A percentile compares a stretch with the other conserved stretches of the same genome.
These are phyloP conservation scores for Chaenodraco wilsoni DNA, from an alignment of 2,797 vertebrate species.

Conservation along the genomic window DNA sequence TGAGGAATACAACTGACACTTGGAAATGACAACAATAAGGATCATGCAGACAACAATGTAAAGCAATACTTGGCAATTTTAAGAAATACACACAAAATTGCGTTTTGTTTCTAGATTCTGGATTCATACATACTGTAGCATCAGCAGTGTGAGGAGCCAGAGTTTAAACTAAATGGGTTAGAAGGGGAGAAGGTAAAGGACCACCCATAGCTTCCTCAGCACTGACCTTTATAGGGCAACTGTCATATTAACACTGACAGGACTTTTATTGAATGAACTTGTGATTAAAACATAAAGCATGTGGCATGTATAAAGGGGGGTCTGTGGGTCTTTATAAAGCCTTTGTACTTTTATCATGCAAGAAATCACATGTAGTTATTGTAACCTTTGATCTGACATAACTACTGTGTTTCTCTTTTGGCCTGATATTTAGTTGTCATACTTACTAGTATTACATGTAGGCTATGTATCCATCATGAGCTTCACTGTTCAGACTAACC, in stretches of 20 bases:
- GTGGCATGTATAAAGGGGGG: constrained; percentile 15
- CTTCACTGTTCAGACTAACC: not conserved
- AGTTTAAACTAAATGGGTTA: constrained; percentile 8
- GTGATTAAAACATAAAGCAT: constrained; percentile 35
- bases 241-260: constrained; percentile 48
- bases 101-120: not conserved
- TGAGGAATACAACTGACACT: not conserved
- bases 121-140: too few species aligned
- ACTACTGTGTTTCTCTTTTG: not conserved
- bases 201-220: constrained; percentile 62
- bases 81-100: not conserved
- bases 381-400: constrained; percentile 23
- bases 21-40: not conserved
- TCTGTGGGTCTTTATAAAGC: constrained; percentile 6
- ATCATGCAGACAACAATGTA: not conserved
- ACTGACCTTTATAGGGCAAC: constrained; percentile 59
- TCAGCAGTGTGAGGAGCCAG: constrained; percentile 7
- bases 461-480: not conserved
- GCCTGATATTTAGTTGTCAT: not conserved
- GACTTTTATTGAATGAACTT: constrained; percentile 45
- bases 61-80: not conserved
- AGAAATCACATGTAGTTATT: constrained; percentile 23
- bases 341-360: constrained; percentile 31
- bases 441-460: not conserved
- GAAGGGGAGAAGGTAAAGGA: constrained; percentile 36